Base-by-base conservation (phyloP, 2,888 invertebrate genomes). In the Rapana venosa region DNA sequence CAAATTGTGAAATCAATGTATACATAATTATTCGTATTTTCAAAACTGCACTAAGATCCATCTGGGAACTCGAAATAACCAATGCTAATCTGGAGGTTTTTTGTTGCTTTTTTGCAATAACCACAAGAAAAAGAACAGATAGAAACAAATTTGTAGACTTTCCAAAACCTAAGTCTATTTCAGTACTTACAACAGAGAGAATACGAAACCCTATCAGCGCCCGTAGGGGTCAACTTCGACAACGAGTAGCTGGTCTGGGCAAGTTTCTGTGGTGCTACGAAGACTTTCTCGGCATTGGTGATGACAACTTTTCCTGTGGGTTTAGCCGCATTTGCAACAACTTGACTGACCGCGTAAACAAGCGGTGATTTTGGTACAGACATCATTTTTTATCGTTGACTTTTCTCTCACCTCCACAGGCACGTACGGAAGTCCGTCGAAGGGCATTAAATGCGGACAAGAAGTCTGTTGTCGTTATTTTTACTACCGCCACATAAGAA, bases 321-420 rank as follows among this genome's bases (percentile, higher is more conserved):
- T 58, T 92, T 92, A 35, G 92, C 58, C 13, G 92, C 87, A 36
- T 91, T 91, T 17, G 94, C 93, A 35, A 94, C 93, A 74, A 94
- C 90, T 88, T 94, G 93, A 56, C 93, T 91, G 35, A 93, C 93
- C 47, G 94, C 95, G 70, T 93, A 90, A 35, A 91, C 32, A 86
- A 93, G 90, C 74, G 92, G 91, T n/a, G 92, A 89, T 91, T 92
- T 94, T 11, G 93, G 93, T 56, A 93, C 77, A 56, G 93, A 91
- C 87, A 93, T 93, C 94, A 94, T 94, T 90, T 92, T 93, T 32
- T 17, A 20, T 26, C 20, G 58, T 20, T 26, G 83, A 83, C 32
- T 81, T 61, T 17, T 32, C 88, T 87, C 87, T 89, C 88, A 88
- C 89, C 89, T 87, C 87, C 58, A 86, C 88, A 70, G 86, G 13